These are phyloP conservation scores for Ephestia elutella DNA, from an alignment of 1,140 invertebrate species.

Conservation along the genomic window DNA sequence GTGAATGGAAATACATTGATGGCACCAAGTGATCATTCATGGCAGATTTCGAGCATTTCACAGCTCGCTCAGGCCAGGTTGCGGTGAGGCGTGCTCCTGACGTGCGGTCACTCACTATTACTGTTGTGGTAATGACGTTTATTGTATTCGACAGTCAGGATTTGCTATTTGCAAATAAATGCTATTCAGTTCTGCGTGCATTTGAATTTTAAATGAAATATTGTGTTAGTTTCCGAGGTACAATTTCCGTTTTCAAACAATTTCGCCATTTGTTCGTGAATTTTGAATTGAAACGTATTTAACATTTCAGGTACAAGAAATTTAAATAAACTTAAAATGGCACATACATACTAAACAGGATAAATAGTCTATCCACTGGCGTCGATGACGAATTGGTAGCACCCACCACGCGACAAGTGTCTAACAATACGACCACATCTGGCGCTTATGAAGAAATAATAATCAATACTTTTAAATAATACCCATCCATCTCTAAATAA, in stretches of 20 bases:
- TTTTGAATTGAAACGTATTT: too few relatives aligned
- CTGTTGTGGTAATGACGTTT: slow-evolving; percentile 3
- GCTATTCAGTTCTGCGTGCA: neutral
- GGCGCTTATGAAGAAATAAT: too few relatives aligned
- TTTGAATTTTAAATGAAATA: slow-evolving; percentile 2
- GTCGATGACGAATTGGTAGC: too few relatives aligned
- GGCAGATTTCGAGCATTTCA: neutral
- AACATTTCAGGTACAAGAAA: too few relatives aligned
- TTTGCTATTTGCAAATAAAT: slow-evolving; percentile 5
- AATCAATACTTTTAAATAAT: too few relatives aligned
- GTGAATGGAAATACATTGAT: neutral
- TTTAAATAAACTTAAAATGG: too few relatives aligned
- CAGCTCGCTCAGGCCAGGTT: neutral
- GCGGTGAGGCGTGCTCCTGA: neutral
- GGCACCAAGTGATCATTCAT: neutral
- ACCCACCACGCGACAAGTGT: too few relatives aligned
- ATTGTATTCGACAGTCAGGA: slow-evolving; percentile 3
- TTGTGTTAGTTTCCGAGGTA: neutral
- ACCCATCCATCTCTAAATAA: too few relatives aligned
- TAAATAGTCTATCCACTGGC: too few relatives aligned
- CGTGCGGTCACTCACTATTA: slow-evolving; percentile 4
- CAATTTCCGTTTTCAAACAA: neutral
- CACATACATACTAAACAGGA: too few relatives aligned
- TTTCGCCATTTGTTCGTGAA: neutral
- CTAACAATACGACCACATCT: too few relatives aligned